phyloP scores from a whole-genome alignment of 2,113 vertebrate genomes.

The Elachura formosa region DNA sequence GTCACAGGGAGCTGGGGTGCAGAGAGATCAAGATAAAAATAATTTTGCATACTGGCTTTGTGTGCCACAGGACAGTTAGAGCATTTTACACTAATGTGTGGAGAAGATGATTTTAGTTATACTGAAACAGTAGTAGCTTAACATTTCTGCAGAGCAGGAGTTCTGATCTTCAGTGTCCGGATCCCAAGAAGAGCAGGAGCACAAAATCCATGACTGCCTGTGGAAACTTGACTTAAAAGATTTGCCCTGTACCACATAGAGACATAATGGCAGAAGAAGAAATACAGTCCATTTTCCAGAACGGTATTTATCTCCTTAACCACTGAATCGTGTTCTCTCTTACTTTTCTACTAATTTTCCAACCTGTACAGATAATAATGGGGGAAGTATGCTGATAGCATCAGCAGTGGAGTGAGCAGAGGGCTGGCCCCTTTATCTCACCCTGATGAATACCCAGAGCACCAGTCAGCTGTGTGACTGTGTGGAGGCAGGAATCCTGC shows the following conservation, averaged over 20 bases:
- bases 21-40: background rate
- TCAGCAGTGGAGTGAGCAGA: background rate
- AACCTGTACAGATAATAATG: background rate
- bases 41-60: background rate
- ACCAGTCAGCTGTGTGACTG: background rate
- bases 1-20: background rate
- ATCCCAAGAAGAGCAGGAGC: background rate
- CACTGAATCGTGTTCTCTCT: background rate
- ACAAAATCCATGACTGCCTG: background rate
- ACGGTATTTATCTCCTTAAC: background rate
- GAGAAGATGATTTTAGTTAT: background rate
- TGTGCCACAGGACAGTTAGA: accelerated
- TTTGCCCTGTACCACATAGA: background rate
- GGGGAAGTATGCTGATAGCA: background rate
- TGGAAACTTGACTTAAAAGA: background rate
- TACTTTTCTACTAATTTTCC: background rate
- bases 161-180: background rate
- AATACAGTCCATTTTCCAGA: background rate
- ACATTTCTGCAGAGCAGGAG: background rate
- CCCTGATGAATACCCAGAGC: background rate
- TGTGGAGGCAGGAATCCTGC: background rate
- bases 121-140: background rate
- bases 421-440: background rate
- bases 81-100: background rate
- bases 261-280: background rate